Conservation (phyloP, 2,797 vertebrate genomes). For the Simalia tracyae region DNA sequence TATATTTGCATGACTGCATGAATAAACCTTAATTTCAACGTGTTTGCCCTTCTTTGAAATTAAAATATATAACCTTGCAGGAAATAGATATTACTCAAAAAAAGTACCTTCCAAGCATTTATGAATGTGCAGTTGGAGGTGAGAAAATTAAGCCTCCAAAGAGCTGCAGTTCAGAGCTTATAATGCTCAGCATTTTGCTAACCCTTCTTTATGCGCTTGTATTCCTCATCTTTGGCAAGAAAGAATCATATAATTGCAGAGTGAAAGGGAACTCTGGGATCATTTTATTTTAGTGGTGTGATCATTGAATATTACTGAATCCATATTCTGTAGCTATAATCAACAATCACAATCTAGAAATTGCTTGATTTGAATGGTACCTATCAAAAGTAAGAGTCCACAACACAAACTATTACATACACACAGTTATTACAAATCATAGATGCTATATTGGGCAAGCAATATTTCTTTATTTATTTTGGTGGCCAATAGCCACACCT, state of each 20-base stretch:
- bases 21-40: conserved; percentile 3
- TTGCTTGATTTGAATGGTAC: neutral
- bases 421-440: neutral
- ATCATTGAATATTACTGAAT: neutral
- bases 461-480: no score
- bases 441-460: no score
- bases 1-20: conserved; percentile 11
- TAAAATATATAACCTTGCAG: conserved; percentile 12
- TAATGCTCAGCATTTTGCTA: conserved; percentile 1
- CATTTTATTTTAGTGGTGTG: neutral
- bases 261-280: neutral
- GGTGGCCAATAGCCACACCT: no score
- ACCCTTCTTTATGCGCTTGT: neutral
- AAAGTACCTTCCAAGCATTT: neutral
- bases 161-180: neutral
- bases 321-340: neutral
- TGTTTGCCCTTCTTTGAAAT: neutral
- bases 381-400: neutral
- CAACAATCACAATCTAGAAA: neutral
- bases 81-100: conserved; percentile 13
- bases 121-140: neutral
- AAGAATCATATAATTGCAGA: conserved; percentile 4
- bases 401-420: neutral
- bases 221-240: conserved; percentile 1
- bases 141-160: neutral